Percentiles rank a stretch among this genome's conserved stretches.
phyloP scores from a whole-genome alignment of 2,113 vertebrate genomes.

The Tricholaema leucomelas region DNA sequence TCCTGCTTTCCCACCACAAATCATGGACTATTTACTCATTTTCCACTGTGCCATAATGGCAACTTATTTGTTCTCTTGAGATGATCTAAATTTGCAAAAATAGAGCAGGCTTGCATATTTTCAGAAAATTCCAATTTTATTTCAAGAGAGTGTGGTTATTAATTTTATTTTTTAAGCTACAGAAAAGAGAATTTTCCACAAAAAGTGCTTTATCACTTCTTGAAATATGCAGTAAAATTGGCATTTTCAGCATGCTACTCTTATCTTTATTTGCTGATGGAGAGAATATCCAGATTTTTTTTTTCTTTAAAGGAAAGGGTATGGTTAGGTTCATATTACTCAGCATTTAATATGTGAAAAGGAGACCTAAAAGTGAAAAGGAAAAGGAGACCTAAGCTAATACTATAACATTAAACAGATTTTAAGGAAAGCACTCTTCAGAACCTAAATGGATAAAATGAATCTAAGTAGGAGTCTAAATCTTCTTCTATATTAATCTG shows the following conservation, averaged over 20 bases:
- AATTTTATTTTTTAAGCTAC: slow-evolving; percentile 44
- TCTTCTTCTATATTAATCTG: background rate
- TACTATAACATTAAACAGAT: background rate
- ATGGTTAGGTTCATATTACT: slow-evolving; percentile 63
- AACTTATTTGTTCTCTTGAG: slow-evolving; percentile 50
- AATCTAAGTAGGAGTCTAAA: background rate
- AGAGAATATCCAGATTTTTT: slow-evolving; percentile 79
- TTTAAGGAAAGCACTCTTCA: slow-evolving; percentile 11
- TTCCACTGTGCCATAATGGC: slow-evolving; percentile 20
- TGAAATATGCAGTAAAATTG: slow-evolving; percentile 74
- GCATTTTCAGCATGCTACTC: slow-evolving; percentile 77
- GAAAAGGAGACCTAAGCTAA: too few relatives aligned
- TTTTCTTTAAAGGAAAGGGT: slow-evolving; percentile 65
- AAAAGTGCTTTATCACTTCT: slow-evolving; percentile 70
- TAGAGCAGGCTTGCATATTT: slow-evolving; percentile 42
- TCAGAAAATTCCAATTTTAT: slow-evolving; percentile 49
- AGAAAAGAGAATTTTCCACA: slow-evolving; percentile 67
- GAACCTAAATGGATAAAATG: background rate
- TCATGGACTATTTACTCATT: slow-evolving; percentile 43
- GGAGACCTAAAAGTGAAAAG: too few relatives aligned
- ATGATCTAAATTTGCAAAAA: slow-evolving; percentile 31
- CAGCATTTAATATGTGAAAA: slow-evolving; percentile 41
- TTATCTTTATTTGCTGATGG: slow-evolving; percentile 85
- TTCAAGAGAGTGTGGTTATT: slow-evolving; percentile 20
- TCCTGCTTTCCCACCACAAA: slow-evolving; percentile 28